phyloP scores from a whole-genome alignment of 2,113 vertebrate genomes.

The Thamnophis sirtalis region DNA sequence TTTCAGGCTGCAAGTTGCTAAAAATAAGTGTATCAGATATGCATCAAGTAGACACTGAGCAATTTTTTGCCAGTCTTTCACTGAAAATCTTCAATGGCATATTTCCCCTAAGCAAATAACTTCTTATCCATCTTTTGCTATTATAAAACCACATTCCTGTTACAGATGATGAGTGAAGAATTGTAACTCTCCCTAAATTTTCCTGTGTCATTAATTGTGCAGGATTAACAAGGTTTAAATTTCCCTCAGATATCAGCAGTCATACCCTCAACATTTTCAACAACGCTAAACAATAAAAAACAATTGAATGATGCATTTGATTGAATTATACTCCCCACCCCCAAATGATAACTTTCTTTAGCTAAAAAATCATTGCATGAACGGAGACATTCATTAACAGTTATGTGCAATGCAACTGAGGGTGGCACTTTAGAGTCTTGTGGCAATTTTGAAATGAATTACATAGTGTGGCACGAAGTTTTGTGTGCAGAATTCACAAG shows the following conservation, averaged over 20 bases:
- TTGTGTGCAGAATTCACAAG: neutral
- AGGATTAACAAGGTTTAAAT: neutral
- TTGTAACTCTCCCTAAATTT: constrained; percentile 8
- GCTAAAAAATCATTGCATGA: neutral
- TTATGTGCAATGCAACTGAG: neutral
- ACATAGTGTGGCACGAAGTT: neutral
- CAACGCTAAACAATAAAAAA: neutral
- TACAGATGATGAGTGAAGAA: neutral
- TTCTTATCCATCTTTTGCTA: neutral
- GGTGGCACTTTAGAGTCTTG: neutral
- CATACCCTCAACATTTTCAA: neutral
- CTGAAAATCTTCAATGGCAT: neutral
- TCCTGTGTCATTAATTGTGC: neutral
- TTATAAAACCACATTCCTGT: constrained; percentile 7
- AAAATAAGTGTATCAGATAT: neutral
- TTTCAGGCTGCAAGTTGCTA: neutral
- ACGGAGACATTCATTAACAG: neutral
- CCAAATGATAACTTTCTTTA: neutral
- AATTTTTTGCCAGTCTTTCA: neutral
- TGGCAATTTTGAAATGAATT: neutral
- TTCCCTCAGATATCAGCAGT: neutral
- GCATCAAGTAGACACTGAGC: neutral
- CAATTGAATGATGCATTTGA: neutral
- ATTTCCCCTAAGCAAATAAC: neutral
- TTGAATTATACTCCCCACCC: neutral